A percentile compares a stretch with the other conserved stretches of the same genome.
Conservation (phyloP, 2,797 vertebrate species). For the Gila robusta region DNA sequence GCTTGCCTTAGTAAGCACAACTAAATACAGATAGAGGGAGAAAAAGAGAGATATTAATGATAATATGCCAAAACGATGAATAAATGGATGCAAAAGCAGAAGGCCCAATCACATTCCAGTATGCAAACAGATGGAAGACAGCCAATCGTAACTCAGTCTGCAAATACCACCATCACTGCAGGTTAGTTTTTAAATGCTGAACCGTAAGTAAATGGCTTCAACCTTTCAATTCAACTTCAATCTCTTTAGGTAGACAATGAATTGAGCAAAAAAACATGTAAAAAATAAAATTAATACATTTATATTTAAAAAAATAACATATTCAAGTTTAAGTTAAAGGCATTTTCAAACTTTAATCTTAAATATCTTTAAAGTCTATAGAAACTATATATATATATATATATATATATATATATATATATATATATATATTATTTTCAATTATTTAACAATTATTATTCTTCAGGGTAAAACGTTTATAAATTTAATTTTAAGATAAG, state of each 20-base stretch:
- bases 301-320: not conserved
- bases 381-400: no score
- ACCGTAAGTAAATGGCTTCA: not conserved
- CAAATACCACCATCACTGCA: not conserved
- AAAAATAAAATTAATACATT: not conserved
- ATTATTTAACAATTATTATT: no score
- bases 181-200: constrained; percentile 5
- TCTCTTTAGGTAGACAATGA: not conserved
- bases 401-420: no score
- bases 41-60: constrained; percentile 32
- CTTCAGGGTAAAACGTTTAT: no score
- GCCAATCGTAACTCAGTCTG: not conserved
- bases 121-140: not conserved
- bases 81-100: constrained; percentile 16
- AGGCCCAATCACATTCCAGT: constrained; percentile 3
- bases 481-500: no score
- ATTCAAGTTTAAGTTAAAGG: not conserved
- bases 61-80: not conserved
- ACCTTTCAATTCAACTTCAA: not conserved
- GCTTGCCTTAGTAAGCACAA: constrained; percentile 40
- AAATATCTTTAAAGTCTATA: not conserved
- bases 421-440: no score
- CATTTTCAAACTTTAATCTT: not conserved
- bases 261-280: not conserved
- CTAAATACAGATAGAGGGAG: constrained; percentile 17